Evolutionary conservation across 2,797 vertebrate species (phyloP).

Genomic region (Threskiornis aethiopicus): DNA sequence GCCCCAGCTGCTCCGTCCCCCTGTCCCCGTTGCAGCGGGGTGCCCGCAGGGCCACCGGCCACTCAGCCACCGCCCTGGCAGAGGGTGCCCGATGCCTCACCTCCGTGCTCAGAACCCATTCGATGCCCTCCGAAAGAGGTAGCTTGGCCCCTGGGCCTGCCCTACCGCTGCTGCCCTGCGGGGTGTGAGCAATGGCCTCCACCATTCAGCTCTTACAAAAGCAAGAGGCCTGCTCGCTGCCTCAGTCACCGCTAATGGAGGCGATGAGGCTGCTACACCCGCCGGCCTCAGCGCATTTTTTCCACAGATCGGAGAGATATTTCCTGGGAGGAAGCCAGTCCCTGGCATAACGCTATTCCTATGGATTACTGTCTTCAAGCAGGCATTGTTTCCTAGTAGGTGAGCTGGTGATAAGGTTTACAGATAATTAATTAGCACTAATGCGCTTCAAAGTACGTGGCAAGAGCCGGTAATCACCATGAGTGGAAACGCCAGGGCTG

Average conservation of each 20-base stretch:
- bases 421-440: constrained; percentile 22
- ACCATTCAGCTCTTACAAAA: background rate
- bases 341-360: background rate
- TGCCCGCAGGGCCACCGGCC: rapidly evolving
- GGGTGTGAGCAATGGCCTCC: background rate
- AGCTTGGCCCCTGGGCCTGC: background rate
- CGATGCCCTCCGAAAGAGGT: background rate
- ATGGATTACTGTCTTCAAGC: background rate
- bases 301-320: background rate
- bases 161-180: background rate
- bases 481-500: background rate
- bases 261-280: rapidly evolving
- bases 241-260: background rate
- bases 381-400: background rate
- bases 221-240: background rate
- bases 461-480: background rate
- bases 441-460: background rate
- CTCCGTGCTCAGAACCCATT: background rate
- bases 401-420: background rate
- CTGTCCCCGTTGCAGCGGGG: background rate
- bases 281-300: background rate
- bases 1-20: rapidly evolving
- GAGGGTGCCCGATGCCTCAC: background rate
- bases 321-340: background rate
- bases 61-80: background rate